A percentile compares a stretch with the other conserved stretches of the same genome.
Conservation (phyloP, 2,888 invertebrate genomes). For the Herminia tarsipennalis region DNA sequence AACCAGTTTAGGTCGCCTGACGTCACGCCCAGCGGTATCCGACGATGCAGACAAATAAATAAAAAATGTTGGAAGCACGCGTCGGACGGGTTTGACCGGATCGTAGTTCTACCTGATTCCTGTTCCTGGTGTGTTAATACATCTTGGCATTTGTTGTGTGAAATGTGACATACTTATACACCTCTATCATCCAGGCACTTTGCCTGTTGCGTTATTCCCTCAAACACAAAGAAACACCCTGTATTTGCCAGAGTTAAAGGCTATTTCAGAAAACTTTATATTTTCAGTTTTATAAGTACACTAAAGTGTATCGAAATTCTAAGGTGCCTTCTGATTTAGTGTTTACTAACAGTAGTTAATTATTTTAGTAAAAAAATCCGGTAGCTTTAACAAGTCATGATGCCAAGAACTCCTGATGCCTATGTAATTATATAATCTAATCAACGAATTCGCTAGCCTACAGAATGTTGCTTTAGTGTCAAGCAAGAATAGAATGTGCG, state of each 20-base stretch:
- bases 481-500: slow-evolving; percentile 72
- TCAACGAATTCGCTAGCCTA: slow-evolving; percentile 39
- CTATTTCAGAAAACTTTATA: no score
- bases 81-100: slow-evolving; percentile 85
- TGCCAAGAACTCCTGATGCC: slow-evolving; percentile 1
- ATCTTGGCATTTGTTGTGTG: slow-evolving; percentile 62
- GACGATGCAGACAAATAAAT: slow-evolving; percentile 85
- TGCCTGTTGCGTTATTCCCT: neutral
- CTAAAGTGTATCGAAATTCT: no score
- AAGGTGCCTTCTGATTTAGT: no score
- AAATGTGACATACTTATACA: slow-evolving; percentile 40
- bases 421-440: slow-evolving; percentile 25
- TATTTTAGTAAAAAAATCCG: no score
- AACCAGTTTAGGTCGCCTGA: slow-evolving; percentile 85
- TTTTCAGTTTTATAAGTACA: no score
- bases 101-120: slow-evolving; percentile 85
- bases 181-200: slow-evolving; percentile 3
- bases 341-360: no score
- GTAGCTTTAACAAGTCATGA: no score
- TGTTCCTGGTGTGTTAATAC: slow-evolving; percentile 82
- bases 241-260: no score
- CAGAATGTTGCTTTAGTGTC: slow-evolving; percentile 49
- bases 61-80: slow-evolving; percentile 86
- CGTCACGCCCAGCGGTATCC: slow-evolving; percentile 85
- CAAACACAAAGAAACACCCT: neutral